These are phyloP conservation scores for Hyppa rectilinea DNA, from an alignment of 2,888 invertebrate genomes.

Conservation along the genomic window DNA sequence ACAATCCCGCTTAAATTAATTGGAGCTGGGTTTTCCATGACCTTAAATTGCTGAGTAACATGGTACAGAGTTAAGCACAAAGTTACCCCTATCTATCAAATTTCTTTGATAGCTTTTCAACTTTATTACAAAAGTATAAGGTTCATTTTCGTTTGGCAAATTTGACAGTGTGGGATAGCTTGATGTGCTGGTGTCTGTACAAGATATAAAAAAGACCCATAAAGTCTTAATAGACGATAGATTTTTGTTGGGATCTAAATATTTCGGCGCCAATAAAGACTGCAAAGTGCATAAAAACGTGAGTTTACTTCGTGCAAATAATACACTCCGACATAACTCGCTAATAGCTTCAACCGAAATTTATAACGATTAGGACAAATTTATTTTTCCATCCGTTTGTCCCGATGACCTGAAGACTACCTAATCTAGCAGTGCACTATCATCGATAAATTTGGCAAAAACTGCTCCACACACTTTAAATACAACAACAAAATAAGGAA, in stretches of 20 bases:
- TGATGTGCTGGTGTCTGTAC: no score
- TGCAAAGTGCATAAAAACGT: neutral
- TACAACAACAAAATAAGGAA: slow-evolving; percentile 17
- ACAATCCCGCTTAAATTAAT: no score
- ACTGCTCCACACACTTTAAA: neutral
- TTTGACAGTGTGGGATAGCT: no score
- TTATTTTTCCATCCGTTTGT: neutral
- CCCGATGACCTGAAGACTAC: neutral
- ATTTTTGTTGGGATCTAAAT: neutral
- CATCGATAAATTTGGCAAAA: neutral
- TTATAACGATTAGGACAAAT: neutral
- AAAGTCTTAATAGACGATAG: neutral
- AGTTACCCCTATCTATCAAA: no score
- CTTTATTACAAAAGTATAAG: no score
- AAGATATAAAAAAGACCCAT: neutral
- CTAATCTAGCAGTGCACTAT: neutral
- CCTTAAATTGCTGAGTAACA: no score
- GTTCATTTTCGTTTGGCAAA: no score
- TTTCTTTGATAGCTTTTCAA: no score
- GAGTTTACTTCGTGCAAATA: neutral
- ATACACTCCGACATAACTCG: neutral
- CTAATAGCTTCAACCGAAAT: neutral
- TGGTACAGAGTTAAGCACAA: no score
- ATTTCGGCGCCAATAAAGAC: neutral
- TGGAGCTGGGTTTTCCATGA: neutral